Evolutionary conservation across 2,888 invertebrate species (phyloP).

Genomic region (Eupithecia centaureata): DNA sequence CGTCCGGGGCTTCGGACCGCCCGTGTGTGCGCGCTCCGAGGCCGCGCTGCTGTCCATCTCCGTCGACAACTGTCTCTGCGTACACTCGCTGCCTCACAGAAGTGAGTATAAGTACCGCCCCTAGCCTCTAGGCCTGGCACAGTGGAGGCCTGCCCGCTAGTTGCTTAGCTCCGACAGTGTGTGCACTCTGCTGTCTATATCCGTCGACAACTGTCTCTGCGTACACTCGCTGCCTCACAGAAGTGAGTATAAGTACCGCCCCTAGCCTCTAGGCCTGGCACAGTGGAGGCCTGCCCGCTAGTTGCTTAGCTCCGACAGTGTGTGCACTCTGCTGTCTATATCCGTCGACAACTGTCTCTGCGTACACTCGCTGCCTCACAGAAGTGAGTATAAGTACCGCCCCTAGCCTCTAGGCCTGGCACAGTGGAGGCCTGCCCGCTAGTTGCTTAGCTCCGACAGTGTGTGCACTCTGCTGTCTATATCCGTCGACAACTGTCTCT

Average conservation of each 20-base stretch:
- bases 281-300: background rate
- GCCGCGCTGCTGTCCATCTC: constrained; percentile 97
- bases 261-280: background rate
- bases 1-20: constrained; percentile 86
- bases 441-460: constrained; percentile 84
- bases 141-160: background rate
- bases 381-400: constrained; percentile 85
- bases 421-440: background rate
- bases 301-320: constrained; percentile 84
- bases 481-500: constrained; percentile 97
- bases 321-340: constrained; percentile 94
- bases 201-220: constrained; percentile 96
- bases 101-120: constrained; percentile 82
- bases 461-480: constrained; percentile 94
- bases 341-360: constrained; percentile 97
- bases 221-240: constrained; percentile 93
- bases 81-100: constrained; percentile 92
- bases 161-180: constrained; percentile 85
- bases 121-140: background rate
- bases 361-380: constrained; percentile 92
- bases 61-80: constrained; percentile 96
- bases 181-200: constrained; percentile 94
- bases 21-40: constrained; percentile 89
- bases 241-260: constrained; percentile 83
- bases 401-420: background rate